Evolutionary conservation across 2,113 vertebrate genomes (phyloP).

Genomic region (Sylvia atricapilla): DNA sequence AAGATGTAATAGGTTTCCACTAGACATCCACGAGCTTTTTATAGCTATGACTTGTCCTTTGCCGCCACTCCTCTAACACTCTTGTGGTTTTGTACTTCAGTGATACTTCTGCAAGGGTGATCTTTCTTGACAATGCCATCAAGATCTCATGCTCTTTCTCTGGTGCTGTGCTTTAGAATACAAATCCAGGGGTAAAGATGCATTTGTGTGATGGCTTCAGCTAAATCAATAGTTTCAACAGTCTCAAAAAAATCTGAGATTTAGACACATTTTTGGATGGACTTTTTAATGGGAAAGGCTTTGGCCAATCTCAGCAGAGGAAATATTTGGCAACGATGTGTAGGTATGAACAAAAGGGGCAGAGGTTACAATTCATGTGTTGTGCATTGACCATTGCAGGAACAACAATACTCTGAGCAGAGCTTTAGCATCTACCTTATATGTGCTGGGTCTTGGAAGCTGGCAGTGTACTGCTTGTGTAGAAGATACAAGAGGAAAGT

Average conservation of each 20-base stretch:
- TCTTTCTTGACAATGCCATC: not conserved
- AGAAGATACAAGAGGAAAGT: not conserved
- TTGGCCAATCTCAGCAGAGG: not conserved
- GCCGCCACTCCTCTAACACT: not conserved
- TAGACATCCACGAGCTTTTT: not conserved
- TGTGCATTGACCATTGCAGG: not conserved
- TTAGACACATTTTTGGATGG: not conserved
- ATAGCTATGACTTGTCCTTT: not conserved
- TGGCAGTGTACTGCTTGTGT: not conserved
- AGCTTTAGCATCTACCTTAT: not conserved
- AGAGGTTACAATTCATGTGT: not conserved
- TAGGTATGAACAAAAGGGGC: not conserved
- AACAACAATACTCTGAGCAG: not conserved
- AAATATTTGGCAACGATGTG: not conserved
- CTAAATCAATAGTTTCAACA: not conserved
- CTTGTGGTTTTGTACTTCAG: not conserved
- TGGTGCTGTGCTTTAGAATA: not conserved
- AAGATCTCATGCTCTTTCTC: not conserved
- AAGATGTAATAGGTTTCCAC: not conserved
- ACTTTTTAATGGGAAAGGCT: not conserved
- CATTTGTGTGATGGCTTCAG: not conserved
- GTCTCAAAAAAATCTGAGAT: not conserved
- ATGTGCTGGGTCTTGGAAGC: not conserved
- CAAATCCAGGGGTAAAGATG: not conserved
- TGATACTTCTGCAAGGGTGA: not conserved